Evolutionary conservation across 2,888 invertebrate species (phyloP), one percentile per base, ranked within the genome.

Genomic region (Mycalesis mineus): DNA sequence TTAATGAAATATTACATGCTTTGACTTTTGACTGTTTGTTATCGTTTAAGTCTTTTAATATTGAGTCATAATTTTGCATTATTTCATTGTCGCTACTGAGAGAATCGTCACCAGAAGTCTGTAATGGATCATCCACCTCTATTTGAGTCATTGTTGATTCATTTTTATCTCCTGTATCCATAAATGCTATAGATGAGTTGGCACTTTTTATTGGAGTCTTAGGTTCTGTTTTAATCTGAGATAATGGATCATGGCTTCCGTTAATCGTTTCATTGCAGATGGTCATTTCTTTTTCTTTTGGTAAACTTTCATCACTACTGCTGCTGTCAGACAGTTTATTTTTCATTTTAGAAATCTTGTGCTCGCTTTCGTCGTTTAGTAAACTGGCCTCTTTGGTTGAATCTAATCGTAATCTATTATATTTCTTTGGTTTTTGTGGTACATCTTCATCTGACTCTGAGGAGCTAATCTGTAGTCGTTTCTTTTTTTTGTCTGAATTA

Each of bases 261-360:
- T 64, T 31, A 17, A 63, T 49, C 36, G 63, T 73, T 58, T 78
- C 71, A 62, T 78, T 70, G 44, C 50, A 55, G 49, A 81, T 63
- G 4, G 79, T 77, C 1, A 86, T 83, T 76, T 88, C 88, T 55
- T 74, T 76, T 70, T 88, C 88, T 65, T 77, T 75, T n/a, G 60
- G 57, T 40, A 39, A 53, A 64, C 64, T 74, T 13, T 73, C 73
- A 52, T 78, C 73, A 55, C 65, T 69, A 14, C 71, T 17, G 6
- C 78, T 80, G 60, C 78, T 80, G 60, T 77, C 73, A 1, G 77
- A 77, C 31, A 78, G 67, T 63, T 70, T 79, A 1, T 52, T 55
- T 55, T 74, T 76, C 14, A 72, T 73, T 60, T 72, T 77, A 36
- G 36, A 49, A 36, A 41, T 47, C 8, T 49, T 61, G 9, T 53